Conservation (phyloP, 2,113 vertebrate species). For the Progne subis region DNA sequence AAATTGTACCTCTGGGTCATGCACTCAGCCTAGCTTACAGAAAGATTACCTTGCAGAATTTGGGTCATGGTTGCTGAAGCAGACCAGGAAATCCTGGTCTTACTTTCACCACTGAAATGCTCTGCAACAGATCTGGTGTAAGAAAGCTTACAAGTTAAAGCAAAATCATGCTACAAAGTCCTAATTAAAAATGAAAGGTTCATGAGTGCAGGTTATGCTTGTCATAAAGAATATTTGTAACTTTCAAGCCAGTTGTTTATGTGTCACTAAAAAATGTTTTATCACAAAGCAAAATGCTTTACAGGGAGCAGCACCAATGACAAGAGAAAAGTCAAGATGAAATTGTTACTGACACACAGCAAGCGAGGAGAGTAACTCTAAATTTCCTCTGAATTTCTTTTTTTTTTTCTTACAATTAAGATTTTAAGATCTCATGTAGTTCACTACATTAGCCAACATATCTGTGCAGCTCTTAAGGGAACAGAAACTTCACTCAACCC, state of each 20-base stretch:
- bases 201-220: background rate
- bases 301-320: background rate
- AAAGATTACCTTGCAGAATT: background rate
- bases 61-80: background rate
- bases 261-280: background rate
- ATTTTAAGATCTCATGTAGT: background rate
- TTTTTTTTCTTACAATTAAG: background rate
- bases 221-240: background rate
- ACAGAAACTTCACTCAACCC: background rate
- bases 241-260: background rate
- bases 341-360: background rate
- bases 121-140: background rate
- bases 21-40: background rate
- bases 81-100: background rate
- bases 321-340: background rate
- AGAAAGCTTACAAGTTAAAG: background rate
- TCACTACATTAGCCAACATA: background rate
- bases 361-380: background rate
- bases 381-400: background rate
- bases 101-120: background rate
- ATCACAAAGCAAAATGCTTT: background rate
- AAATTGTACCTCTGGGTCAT: background rate
- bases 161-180: background rate
- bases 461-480: background rate
- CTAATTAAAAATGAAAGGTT: background rate